Conservation (phyloP, 1,140 invertebrate genomes). For the Steinernema feltiae region DNA sequence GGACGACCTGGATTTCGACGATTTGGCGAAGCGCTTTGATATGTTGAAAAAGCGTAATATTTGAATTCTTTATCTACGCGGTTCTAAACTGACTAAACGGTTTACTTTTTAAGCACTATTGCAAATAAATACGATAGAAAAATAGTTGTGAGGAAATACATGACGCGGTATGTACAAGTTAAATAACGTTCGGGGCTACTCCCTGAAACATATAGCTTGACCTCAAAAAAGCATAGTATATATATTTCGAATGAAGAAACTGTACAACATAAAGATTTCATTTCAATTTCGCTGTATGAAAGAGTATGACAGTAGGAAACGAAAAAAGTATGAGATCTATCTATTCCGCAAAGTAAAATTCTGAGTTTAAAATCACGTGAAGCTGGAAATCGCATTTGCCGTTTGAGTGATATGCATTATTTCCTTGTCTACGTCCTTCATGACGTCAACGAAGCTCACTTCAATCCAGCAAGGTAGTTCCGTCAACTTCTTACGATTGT, state of each 20-base stretch:
- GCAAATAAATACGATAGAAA: too few relatives aligned
- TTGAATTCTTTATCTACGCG: too few relatives aligned
- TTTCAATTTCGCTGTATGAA: too few relatives aligned
- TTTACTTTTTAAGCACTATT: background rate
- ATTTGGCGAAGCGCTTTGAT: conserved; percentile 37
- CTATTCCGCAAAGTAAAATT: background rate
- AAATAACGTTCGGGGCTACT: too few relatives aligned
- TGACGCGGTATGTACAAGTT: too few relatives aligned
- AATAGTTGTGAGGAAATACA: too few relatives aligned
- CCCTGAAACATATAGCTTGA: too few relatives aligned
- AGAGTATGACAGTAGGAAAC: too few relatives aligned
- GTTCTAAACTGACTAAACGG: background rate
- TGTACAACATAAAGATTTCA: too few relatives aligned
- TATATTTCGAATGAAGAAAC: too few relatives aligned
- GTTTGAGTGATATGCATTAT: background rate
- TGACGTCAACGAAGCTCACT: background rate
- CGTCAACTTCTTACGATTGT: background rate
- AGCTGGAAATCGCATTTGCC: background rate
- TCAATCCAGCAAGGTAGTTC: background rate
- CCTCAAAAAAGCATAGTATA: too few relatives aligned
- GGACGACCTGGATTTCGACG: conserved; percentile 37
- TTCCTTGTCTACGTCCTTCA: background rate
- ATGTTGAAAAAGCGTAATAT: conserved; percentile 38
- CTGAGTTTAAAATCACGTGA: too few relatives aligned
- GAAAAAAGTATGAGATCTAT: background rate